Conservation (phyloP, 2,888 invertebrate genomes). For the Tanytarsus gracilentus region DNA sequence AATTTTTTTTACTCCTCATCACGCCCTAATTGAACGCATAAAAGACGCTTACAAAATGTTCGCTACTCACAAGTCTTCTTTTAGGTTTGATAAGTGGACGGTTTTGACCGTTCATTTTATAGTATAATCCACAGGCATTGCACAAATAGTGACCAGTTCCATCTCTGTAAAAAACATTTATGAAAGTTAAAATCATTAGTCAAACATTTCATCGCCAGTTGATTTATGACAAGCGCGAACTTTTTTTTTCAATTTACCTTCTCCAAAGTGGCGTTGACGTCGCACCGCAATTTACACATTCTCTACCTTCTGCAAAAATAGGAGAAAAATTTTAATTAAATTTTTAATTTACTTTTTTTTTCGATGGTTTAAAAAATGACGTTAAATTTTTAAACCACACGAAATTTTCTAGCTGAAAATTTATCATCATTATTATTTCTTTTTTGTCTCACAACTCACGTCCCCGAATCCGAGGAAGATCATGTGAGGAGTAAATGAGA, state of each 20-base stretch:
- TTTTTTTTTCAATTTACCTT: conserved; percentile 32
- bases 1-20: too few relatives aligned
- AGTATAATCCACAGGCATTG: conserved; percentile 99
- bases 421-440: too few relatives aligned
- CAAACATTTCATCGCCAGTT: too few relatives aligned
- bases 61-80: conserved; percentile 95
- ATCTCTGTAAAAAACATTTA: conserved; percentile 52
- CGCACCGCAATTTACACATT: conserved; percentile 99
- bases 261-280: conserved; percentile 95
- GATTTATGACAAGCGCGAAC: conserved; percentile 41
- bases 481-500: too few relatives aligned
- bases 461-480: neutral
- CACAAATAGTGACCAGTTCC: conserved; percentile 96
- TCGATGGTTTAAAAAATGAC: neutral
- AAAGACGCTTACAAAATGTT: conserved; percentile 32
- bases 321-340: conserved; percentile 16
- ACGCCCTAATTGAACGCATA: neutral
- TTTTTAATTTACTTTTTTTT: neutral
- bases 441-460: neutral
- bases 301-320: conserved; percentile 71
- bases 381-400: too few relatives aligned
- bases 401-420: too few relatives aligned
- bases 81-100: conserved; percentile 98
- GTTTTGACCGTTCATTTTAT: conserved; percentile 99
- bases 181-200: neutral